Evolutionary conservation across 2,888 invertebrate genomes (phyloP), one percentile per base, ranked within the genome.

Genomic region (Antheraea yamamai): DNA sequence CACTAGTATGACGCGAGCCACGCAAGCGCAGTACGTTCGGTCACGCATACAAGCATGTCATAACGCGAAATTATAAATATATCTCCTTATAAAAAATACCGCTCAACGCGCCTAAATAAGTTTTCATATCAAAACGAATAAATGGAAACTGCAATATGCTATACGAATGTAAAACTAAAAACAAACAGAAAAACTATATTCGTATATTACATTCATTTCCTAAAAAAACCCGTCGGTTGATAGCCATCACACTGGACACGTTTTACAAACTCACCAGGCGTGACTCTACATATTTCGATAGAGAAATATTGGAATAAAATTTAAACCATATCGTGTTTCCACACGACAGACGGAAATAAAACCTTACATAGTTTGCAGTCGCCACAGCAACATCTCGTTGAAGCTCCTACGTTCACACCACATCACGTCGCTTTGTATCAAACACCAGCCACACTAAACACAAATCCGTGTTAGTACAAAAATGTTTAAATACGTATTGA

Each of bases 291-390:
- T 66, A 90, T 91, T 91, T 89, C 89, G 87, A 90, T 89, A 89
- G 87, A 87, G 88, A 89, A 89, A 88, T 89, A 89, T 90, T 88
- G 87, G 86, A 89, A 90, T 89, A 89, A 92, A 91, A 92, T 91
- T 91, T 90, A 88, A 89, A 87, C 85, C 87, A 87, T 92, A 93
- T 92, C 92, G 89, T 84, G 89, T 91, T 92, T 90, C 89, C 89
- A 89, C 87, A 88, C 89, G 93, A 92, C 93, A 88, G 87, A 86
- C 92, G 93, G 93, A 94, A 93, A 94, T 94, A 92, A 92, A 93
- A 89, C 90, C 87, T 87, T 90, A 89, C 87, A 88, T 89, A 77
- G 79, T 81, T 82, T 81, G 78, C 81, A 16, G 80, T 81, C 79
- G 81, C 80, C 77, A 81, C 64, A 20, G 70, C 47, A 55, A 58